These are phyloP conservation scores for Mus caroli DNA, from an alignment of 2,797 vertebrate genomes.

Conservation along the genomic window DNA sequence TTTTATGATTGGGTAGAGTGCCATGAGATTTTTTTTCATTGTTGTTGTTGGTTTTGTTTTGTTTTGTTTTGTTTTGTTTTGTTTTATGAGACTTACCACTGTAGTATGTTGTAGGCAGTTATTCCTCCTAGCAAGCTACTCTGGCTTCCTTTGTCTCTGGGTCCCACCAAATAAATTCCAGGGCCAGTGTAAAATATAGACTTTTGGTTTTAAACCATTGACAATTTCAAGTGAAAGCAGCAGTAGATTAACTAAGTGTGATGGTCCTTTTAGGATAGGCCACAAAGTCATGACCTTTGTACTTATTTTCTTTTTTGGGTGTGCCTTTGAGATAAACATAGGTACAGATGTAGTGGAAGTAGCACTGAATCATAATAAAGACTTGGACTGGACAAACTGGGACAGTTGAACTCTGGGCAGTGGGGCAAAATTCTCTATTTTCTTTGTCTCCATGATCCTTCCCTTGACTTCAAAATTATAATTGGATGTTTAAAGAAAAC, in stretches of 20 bases:
- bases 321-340: neutral
- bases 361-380: neutral
- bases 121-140: neutral
- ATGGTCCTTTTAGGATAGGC: neutral
- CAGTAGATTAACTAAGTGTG: neutral
- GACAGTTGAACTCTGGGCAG: neutral
- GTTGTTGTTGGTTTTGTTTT: no score
- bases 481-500: constrained; percentile 21
- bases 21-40: neutral
- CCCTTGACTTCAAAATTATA: neutral
- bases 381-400: neutral
- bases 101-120: neutral
- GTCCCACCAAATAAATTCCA: neutral
- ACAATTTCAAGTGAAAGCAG: neutral
- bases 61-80: no score
- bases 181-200: neutral
- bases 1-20: neutral
- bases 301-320: neutral
- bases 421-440: neutral
- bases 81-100: neutral
- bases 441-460: neutral
- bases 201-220: neutral
- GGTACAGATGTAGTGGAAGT: neutral
- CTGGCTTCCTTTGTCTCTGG: neutral
- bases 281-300: neutral